Conservation (phyloP, 2,888 invertebrate genomes). For the Erpobdella octoculata region DNA sequence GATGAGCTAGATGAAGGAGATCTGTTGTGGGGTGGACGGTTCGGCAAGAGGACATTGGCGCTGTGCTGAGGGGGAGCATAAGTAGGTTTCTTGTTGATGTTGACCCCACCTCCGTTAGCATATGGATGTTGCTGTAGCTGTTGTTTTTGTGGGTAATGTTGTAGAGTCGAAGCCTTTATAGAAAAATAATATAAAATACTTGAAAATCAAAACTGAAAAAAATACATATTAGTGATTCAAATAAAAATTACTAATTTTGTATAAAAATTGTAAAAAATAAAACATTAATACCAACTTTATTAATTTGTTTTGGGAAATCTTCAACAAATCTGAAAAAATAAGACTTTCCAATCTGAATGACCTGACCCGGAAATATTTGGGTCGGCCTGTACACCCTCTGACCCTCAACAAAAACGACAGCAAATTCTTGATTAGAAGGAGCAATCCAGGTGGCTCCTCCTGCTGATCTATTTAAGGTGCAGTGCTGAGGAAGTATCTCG, state of each 20-base stretch:
- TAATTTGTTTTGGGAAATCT: too few species aligned
- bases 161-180: not conserved
- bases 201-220: too few species aligned
- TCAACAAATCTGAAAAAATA: conserved; percentile 57
- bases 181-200: not conserved
- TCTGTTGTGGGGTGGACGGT: not conserved
- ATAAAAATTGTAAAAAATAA: too few species aligned
- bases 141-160: conserved; percentile 1
- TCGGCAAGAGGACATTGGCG: not conserved
- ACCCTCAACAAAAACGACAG: conserved; percentile 87
- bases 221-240: too few species aligned
- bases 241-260: too few species aligned
- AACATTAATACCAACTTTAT: too few species aligned
- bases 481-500: conserved; percentile 79
- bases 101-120: not conserved
- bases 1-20: conserved; percentile 3
- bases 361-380: conserved; percentile 63
- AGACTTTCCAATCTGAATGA: conserved; percentile 55
- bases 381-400: conserved; percentile 85
- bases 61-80: too few species aligned
- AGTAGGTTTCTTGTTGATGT: too few species aligned
- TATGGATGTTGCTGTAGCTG: conserved; percentile 12
- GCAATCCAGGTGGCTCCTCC: conserved; percentile 89
- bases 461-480: conserved; percentile 80
- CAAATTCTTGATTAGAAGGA: conserved; percentile 68